These are phyloP conservation scores for Formicarius rufipectus DNA, from an alignment of 2,113 vertebrate genomes.

Conservation along the genomic window DNA sequence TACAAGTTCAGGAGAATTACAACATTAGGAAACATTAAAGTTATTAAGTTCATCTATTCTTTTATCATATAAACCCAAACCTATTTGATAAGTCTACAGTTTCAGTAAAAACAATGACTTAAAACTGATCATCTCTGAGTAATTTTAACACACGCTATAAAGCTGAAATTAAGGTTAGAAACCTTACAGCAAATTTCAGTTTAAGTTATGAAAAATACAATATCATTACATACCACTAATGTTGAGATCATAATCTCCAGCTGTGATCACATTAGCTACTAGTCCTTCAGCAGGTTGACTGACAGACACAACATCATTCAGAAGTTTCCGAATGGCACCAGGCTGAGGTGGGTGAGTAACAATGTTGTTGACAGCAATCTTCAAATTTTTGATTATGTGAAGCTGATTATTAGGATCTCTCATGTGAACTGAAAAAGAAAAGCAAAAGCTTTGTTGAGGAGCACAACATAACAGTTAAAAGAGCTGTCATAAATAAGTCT, in stretches of 20 bases:
- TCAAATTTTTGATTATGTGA: conserved; percentile 93
- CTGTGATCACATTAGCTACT: conserved; percentile 86
- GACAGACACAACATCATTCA: conserved; percentile 88
- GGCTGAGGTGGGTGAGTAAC: conserved; percentile 79
- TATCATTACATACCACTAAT: conserved; percentile 86
- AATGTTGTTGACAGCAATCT: conserved; percentile 90
- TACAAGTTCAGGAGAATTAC: neutral
- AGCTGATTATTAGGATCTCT: conserved; percentile 97
- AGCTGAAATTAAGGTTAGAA: neutral
- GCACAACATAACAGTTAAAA: neutral
- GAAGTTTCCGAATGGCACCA: conserved; percentile 74
- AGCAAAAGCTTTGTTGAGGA: neutral
- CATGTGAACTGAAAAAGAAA: conserved; percentile 81
- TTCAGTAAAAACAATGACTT: neutral
- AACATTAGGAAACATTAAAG: neutral
- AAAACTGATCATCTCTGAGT: neutral
- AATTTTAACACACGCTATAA: neutral
- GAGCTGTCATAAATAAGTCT: neutral
- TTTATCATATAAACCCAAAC: neutral
- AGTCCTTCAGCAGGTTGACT: conserved; percentile 91
- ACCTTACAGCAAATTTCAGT: neutral
- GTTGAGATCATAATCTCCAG: conserved; percentile 95
- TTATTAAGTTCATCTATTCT: neutral
- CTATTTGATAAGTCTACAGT: neutral
- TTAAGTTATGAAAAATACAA: neutral